phyloP scores from a whole-genome alignment of 2,797 vertebrate genomes.

The Antrozous pallidus region DNA sequence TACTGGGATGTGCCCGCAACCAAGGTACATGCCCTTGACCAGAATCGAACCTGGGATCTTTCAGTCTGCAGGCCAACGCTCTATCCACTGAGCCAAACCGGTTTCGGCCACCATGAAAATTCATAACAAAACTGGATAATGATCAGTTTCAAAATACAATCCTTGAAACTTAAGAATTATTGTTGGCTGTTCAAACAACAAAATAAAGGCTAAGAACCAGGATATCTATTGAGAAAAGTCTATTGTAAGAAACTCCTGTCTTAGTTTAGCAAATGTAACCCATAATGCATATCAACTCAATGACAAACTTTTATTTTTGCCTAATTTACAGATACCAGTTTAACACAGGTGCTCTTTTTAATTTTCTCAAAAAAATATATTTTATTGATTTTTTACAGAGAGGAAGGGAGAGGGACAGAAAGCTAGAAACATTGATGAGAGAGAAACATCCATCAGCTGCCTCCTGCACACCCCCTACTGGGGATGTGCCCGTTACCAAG shows the following conservation, averaged over 20 bases:
- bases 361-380: too few relatives aligned
- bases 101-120: slow-evolving; percentile 3
- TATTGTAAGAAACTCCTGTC: neutral
- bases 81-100: too few relatives aligned
- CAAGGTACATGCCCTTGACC: too few relatives aligned
- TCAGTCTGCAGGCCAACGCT: too few relatives aligned
- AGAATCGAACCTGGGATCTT: too few relatives aligned
- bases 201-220: neutral
- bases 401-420: too few relatives aligned
- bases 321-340: slow-evolving; percentile 7
- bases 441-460: too few relatives aligned
- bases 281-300: neutral
- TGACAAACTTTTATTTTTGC: slow-evolving; percentile 20
- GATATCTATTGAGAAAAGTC: neutral
- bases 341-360: neutral
- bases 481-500: too few relatives aligned
- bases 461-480: too few relatives aligned
- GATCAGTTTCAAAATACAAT: neutral
- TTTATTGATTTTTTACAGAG: too few relatives aligned
- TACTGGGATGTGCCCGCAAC: too few relatives aligned
- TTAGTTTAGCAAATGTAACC: neutral
- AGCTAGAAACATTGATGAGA: too few relatives aligned
- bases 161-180: neutral
- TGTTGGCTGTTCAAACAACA: neutral
- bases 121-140: neutral